phyloP scores from a whole-genome alignment of 2,888 invertebrate species.

The Amitus sp. region DNA sequence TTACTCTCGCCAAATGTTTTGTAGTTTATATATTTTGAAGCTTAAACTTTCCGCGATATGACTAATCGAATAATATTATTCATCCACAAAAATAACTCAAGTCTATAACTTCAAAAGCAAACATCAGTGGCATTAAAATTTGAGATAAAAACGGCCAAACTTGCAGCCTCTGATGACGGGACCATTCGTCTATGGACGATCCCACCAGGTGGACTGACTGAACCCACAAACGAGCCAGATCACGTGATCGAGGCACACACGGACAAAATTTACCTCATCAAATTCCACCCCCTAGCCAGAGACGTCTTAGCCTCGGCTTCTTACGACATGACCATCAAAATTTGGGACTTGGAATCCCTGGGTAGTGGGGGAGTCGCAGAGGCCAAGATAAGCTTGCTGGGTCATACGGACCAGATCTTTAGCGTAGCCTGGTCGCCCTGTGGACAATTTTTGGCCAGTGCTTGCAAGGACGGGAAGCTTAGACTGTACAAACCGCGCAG shows the following conservation, averaged over 20 bases:
- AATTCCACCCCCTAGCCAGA: slow-evolving; percentile 89
- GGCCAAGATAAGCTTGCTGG: slow-evolving; percentile 75
- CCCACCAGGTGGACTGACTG: slow-evolving; percentile 74
- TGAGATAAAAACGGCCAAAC: no score
- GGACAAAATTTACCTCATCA: slow-evolving; percentile 91
- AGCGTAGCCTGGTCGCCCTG: slow-evolving; percentile 94
- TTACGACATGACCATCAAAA: slow-evolving; percentile 87
- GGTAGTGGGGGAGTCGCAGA: slow-evolving; percentile 66
- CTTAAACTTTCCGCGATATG: no score
- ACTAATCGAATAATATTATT: no score
- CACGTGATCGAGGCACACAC: slow-evolving; percentile 80
- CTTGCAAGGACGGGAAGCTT: slow-evolving; percentile 88
- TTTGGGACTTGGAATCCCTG: slow-evolving; percentile 80
- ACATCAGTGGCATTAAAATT: no score
- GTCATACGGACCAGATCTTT: slow-evolving; percentile 90
- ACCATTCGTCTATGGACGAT: slow-evolving; percentile 83
- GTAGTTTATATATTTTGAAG: no score
- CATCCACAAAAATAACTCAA: no score
- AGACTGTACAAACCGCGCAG: slow-evolving; percentile 83
- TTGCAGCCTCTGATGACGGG: slow-evolving; percentile 88
- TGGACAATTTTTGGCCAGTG: slow-evolving; percentile 85
- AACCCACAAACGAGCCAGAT: slow-evolving; percentile 82
- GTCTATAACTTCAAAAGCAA: no score
- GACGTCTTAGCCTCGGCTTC: slow-evolving; percentile 90
- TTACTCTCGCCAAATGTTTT: no score